Evolutionary conservation across 2,113 vertebrate species (phyloP), one percentile per base, ranked within the genome.

Genomic region (Mugil cephalus): DNA sequence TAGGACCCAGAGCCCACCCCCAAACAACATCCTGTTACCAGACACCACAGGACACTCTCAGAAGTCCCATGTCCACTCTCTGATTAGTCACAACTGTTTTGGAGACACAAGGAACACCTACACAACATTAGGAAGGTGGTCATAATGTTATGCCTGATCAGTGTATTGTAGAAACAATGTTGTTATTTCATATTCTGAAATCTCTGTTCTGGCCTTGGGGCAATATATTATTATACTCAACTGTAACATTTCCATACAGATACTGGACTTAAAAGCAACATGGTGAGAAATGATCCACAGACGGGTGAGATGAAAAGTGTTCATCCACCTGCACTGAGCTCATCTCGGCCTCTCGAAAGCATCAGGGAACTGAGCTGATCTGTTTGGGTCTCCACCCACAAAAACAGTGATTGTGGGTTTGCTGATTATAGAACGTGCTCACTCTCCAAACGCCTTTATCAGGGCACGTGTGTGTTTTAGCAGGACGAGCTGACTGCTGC

Each of bases 341-440:
- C 62, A 68, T 66, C 66, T 53, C 35, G 15, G 58, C 43, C 47
- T 58, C 53, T 54, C 14, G 15, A 11, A 38, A 60, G 65, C 72
- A 72, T 77, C 68, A 74, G 21, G 74, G 39, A 11, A 14, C 55
- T 17, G 42, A 64, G 45, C 45, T 39, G 42, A 64, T 39, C 45
- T 39, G 67, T 56, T 45, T 73, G 30, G 17, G 14, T 35, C 69
- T 55, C 47, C 52, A 67, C 73, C 62, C 60, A 60, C 62, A 63
- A 39, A 69, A 11, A 43, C 58, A 35, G 62, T 60, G 18, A 65
- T 56, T 79, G n/a, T 62, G 7, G 9, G 40, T 43, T 18, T 14
- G 43, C 47, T 55, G 72, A 75, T 77, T 77, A 80, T 46, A 84
- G 71, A 69, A 58, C 56, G 5, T 4, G 14, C 67, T 51, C 54